phyloP scores from a whole-genome alignment of 2,113 vertebrate species.

The Meriones unguiculatus region DNA sequence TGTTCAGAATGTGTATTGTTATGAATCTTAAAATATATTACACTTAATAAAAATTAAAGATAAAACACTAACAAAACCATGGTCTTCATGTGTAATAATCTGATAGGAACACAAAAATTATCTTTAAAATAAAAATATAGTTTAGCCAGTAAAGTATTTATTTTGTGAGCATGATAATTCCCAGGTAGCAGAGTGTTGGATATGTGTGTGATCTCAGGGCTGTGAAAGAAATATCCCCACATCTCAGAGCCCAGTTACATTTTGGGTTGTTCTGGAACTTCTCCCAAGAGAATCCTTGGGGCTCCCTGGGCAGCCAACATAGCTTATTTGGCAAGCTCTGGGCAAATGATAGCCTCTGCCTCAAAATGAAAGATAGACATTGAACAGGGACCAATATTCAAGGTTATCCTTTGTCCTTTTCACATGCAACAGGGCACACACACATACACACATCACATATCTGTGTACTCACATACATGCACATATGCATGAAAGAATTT shows the following conservation, averaged over 20 bases:
- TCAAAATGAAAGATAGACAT: background rate
- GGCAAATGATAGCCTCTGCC: background rate
- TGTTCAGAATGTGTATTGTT: background rate
- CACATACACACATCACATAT: background rate
- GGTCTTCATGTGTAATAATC: background rate
- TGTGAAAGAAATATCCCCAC: background rate
- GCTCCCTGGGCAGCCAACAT: background rate
- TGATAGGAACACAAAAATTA: background rate
- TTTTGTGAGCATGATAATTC: background rate
- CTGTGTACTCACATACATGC: background rate
- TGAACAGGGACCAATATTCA: background rate
- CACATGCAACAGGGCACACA: background rate
- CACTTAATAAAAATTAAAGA: background rate
- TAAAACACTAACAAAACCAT: slow-evolving; percentile 54
- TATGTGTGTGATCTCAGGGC: background rate
- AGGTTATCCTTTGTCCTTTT: background rate
- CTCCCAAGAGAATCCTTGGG: background rate
- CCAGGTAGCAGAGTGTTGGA: background rate
- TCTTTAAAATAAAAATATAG: background rate
- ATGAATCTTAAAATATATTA: background rate
- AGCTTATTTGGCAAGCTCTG: background rate
- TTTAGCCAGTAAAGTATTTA: background rate
- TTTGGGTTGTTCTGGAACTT: background rate
- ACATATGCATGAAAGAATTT: background rate
- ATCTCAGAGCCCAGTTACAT: background rate